Evolutionary conservation across 2,797 vertebrate genomes (phyloP).

Genomic region (Diplodus sargus): DNA sequence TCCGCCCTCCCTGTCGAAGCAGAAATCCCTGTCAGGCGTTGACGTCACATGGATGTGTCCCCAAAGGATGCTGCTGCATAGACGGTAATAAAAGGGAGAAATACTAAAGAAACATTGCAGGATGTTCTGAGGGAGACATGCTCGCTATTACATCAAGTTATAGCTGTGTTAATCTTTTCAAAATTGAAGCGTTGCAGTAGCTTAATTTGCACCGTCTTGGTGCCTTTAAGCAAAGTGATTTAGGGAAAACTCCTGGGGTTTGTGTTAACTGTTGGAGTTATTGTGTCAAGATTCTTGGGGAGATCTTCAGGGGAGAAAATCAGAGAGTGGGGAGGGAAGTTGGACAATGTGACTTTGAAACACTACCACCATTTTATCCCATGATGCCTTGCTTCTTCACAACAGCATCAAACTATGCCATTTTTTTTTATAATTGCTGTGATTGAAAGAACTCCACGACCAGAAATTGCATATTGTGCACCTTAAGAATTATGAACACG

Average conservation of each 20-base stretch:
- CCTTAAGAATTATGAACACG: neutral
- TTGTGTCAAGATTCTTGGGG: constrained; percentile 12
- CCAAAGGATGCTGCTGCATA: constrained; percentile 29
- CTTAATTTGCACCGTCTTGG: neutral
- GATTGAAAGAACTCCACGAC: too few species aligned
- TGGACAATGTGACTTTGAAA: too few species aligned
- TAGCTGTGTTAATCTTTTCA: neutral
- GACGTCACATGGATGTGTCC: constrained; percentile 37
- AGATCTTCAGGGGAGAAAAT: too few species aligned
- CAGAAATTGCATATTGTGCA: too few species aligned
- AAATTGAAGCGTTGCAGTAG: neutral
- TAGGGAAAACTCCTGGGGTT: too few species aligned
- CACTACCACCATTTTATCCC: too few species aligned
- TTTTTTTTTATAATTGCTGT: too few species aligned
- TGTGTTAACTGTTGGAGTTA: neutral
- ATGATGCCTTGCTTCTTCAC: too few species aligned
- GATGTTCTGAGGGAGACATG: neutral
- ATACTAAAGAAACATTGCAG: neutral
- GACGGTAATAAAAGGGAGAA: constrained; percentile 24
- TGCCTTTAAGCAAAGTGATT: neutral
- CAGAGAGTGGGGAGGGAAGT: too few species aligned
- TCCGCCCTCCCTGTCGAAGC: constrained; percentile 28
- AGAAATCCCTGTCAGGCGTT: constrained; percentile 41
- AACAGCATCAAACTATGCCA: too few species aligned
- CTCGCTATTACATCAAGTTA: neutral